Base-by-base conservation (phyloP, 2,797 vertebrate genomes). In the Sebastes cheni region DNA sequence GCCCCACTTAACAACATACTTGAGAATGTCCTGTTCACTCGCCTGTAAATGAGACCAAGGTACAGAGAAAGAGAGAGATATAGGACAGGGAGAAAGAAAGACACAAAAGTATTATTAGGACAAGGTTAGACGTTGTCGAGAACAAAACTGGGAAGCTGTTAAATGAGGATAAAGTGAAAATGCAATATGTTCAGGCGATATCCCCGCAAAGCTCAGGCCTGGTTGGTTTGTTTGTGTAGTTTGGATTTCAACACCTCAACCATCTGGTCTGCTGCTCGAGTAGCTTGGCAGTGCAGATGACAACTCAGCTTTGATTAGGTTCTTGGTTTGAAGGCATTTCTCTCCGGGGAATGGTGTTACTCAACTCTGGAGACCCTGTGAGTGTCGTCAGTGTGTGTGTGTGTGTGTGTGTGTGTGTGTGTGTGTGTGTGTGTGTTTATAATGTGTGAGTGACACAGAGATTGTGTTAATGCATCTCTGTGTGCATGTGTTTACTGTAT, bases 1-100 rank as follows among this genome's bases (percentile, higher is more conserved):
- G 83, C 98, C 99, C 99, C 98, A 99, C 93, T 99, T 99, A 93
- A 99, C 96, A 91, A 99, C 96, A 88, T 99, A 99, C 92, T 99
- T 99, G 85, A 99, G 97, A 92, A 99, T 96, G 95, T 99, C 99
- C 96, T 99, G 99, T 92, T 99, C 99, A 88, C 98, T 99, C 92
- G 99, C 98, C 99, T 99, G 93, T 84, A 84, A 91, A 92, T 82
- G 82, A 92, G 84, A 90, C 75, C 82, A 84, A 70, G 61, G 77
- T 65, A 84, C 50, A 88, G 81, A 79, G 30, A 83, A 16, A 22
- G 36, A 79, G 27, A 59, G 46, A 58, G 52, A 54, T 64, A 18
- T 62, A 77, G 84, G 67, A 80, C 67, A 76, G 56, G 52, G 54
- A 78, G 66, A 58, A 50, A 54, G 52, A 84, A 34, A 23, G 64